Evolutionary conservation across 2,888 invertebrate genomes (phyloP).

Genomic region (Gandaritis pyraliata): DNA sequence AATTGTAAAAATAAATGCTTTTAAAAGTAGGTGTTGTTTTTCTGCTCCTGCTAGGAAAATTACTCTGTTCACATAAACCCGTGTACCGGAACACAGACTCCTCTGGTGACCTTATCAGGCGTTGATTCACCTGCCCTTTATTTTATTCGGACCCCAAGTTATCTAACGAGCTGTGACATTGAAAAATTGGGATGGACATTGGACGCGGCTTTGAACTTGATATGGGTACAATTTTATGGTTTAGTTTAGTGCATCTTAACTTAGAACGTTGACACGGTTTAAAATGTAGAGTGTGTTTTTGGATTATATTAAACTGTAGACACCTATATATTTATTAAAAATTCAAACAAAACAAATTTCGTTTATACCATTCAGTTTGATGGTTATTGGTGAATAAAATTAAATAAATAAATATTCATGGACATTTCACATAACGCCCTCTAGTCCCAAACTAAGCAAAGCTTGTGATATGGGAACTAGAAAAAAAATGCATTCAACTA

Average conservation of each 20-base stretch:
- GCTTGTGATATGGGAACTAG: no score
- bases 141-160: slow-evolving; percentile 56
- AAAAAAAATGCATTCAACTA: no score
- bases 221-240: slow-evolving; percentile 34
- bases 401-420: no score
- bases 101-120: slow-evolving; percentile 66
- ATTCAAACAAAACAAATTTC: not conserved
- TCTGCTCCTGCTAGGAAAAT: not conserved
- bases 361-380: no score
- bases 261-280: slow-evolving; percentile 8
- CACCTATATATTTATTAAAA: no score
- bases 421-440: no score
- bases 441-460: no score
- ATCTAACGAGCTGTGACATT: slow-evolving; percentile 54
- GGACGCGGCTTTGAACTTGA: slow-evolving; percentile 42
- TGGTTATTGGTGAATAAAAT: no score
- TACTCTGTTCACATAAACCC: slow-evolving; percentile 1
- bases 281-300: slow-evolving; percentile 19
- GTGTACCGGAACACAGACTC: slow-evolving; percentile 60
- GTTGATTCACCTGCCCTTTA: slow-evolving; percentile 59
- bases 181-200: slow-evolving; percentile 53
- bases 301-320: not conserved
- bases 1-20: no score
- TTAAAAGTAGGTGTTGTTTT: not conserved
- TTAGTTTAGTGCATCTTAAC: slow-evolving; percentile 24